Conservation (phyloP, 2,797 vertebrate genomes). For the Syndactyla subalaris region DNA sequence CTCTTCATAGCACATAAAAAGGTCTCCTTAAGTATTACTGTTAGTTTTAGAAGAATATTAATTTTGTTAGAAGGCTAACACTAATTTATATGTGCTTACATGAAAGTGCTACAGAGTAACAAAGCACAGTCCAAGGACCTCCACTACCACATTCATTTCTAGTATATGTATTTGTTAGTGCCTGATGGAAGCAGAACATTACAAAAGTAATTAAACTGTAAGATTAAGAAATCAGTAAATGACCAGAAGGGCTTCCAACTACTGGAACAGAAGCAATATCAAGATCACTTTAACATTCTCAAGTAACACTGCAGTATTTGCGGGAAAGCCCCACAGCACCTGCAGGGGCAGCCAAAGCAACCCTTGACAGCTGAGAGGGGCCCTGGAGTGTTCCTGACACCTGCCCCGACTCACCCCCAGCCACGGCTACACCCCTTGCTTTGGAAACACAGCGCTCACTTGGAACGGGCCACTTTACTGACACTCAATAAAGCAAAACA, state of each 20-base stretch:
- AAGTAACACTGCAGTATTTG: accelerated
- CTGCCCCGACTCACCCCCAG: background rate
- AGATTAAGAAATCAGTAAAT: background rate
- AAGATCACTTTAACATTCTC: background rate
- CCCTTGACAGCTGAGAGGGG: background rate
- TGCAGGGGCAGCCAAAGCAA: background rate
- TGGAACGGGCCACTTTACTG: accelerated
- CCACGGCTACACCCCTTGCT: accelerated
- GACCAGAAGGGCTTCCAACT: background rate
- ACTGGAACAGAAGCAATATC: background rate
- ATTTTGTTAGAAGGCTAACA: background rate
- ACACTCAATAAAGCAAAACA: background rate
- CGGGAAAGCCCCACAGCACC: background rate
- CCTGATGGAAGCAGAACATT: background rate
- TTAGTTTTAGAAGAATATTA: background rate
- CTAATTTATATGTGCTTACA: background rate
- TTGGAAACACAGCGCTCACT: background rate
- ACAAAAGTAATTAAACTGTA: background rate
- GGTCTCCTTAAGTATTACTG: background rate
- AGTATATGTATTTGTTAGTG: background rate
- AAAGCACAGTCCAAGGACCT: background rate
- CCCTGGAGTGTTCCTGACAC: background rate
- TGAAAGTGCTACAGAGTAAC: background rate
- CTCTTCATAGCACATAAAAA: background rate
- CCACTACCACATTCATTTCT: background rate